Conservation (phyloP, 2,113 vertebrate species). For the Eonycteris spelaea region DNA sequence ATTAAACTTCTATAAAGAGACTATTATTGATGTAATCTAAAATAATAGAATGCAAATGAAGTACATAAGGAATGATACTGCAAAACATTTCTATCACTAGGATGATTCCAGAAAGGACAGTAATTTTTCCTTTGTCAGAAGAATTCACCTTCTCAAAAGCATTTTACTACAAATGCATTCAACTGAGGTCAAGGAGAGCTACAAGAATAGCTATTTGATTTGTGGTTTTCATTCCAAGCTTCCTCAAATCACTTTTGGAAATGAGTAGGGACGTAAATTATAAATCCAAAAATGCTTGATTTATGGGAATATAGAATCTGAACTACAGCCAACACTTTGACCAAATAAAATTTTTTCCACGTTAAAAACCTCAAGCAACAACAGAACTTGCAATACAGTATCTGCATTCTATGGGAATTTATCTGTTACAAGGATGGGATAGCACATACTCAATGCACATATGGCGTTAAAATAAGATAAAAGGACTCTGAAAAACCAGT, state of each 20-base stretch:
- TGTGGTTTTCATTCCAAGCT: constrained; percentile 59
- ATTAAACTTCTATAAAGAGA: constrained; percentile 26
- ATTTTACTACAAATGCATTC: constrained; percentile 22
- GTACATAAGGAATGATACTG: not conserved
- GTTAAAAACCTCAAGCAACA: not conserved
- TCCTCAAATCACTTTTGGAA: constrained; percentile 59
- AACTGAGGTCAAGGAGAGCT: not conserved
- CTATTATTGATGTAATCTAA: not conserved
- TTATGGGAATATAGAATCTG: not conserved
- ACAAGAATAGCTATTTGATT: constrained; percentile 54
- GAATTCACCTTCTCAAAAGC: constrained; percentile 63
- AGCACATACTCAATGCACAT: not conserved
- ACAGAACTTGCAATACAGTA: not conserved
- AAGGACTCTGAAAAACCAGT: not conserved
- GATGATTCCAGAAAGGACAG: constrained; percentile 45
- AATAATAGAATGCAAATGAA: constrained; percentile 41
- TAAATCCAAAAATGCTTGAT: constrained; percentile 41
- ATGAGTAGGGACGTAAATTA: constrained; percentile 26
- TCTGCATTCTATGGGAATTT: constrained; percentile 40
- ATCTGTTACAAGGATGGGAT: constrained; percentile 48
- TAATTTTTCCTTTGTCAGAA: constrained; percentile 48
- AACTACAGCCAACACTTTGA: not conserved
- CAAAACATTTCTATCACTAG: constrained; percentile 49
- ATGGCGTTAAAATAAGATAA: constrained; percentile 26
- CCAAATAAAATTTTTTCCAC: not conserved